phyloP scores from a whole-genome alignment of 2,888 invertebrate genomes.

The Lingula anatina region DNA sequence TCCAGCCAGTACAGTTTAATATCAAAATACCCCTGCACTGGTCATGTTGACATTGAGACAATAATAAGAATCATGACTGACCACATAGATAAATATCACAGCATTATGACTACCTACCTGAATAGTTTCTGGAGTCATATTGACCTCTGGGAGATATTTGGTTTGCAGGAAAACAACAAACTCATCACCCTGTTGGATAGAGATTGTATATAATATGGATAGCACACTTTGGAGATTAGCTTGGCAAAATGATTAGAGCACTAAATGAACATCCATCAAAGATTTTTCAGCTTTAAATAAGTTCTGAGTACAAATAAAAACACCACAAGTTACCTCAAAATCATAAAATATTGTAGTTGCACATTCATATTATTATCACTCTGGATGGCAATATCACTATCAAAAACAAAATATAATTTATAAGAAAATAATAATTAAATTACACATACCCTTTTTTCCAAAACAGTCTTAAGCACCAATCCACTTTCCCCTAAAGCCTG shows the following conservation, averaged over 20 bases:
- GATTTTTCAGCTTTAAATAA: not conserved
- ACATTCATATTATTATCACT: constrained; percentile 4
- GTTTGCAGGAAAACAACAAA: constrained; percentile 51
- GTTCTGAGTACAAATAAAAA: not conserved
- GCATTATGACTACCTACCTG: constrained; percentile 21
- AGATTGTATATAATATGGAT: not conserved
- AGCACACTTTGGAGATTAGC: not conserved
- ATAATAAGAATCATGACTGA: no score
- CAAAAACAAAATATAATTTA: constrained; percentile 1
- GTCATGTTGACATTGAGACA: no score
- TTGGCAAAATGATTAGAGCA: no score
- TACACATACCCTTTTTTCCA: constrained; percentile 34
- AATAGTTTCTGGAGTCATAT: constrained; percentile 47
- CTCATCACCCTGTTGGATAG: constrained; percentile 50
- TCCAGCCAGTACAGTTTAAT: no score
- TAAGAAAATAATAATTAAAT: not conserved
- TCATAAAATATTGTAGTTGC: not conserved
- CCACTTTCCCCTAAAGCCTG: constrained; percentile 43
- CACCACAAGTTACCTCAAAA: not conserved
- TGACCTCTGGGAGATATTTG: constrained; percentile 53
- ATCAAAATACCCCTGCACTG: no score
- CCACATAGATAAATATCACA: no score
- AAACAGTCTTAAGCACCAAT: constrained; percentile 34
- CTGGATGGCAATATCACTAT: constrained; percentile 3
- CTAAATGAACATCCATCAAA: no score